Percentiles rank a stretch among this genome's conserved stretches.
Evolutionary conservation across 1,140 invertebrate genomes (phyloP).

Genomic region (Ostrea edulis): DNA sequence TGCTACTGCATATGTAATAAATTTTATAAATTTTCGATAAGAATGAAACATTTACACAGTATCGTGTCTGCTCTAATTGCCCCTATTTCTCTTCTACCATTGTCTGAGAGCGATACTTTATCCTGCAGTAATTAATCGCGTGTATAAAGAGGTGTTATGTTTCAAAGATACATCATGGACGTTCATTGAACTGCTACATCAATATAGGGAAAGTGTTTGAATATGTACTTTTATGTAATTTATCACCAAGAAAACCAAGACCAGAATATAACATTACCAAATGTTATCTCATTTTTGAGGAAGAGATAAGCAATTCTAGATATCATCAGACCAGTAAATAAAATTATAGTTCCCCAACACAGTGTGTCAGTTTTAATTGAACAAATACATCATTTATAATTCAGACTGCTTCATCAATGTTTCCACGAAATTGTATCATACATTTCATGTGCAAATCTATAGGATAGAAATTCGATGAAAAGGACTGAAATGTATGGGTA

Average conservation of each 20-base stretch:
- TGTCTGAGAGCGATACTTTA: not conserved
- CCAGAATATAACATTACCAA: not conserved
- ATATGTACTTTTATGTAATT: not conserved
- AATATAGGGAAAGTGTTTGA: not conserved
- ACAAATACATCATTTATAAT: conserved; percentile 1
- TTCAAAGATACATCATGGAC: not conserved
- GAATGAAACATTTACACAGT: conserved; percentile 19
- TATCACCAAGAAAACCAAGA: not conserved
- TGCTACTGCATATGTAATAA: not conserved
- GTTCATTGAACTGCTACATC: not conserved
- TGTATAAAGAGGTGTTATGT: not conserved
- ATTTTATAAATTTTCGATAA: not conserved
- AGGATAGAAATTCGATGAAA: not conserved
- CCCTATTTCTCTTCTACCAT: not conserved
- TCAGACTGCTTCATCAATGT: not conserved
- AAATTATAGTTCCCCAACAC: not conserved
- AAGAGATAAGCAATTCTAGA: not conserved
- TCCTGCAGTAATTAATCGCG: not conserved
- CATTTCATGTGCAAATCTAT: not conserved
- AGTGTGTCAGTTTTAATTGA: not conserved
- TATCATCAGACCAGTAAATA: not conserved
- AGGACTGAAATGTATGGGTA: not conserved
- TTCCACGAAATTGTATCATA: not conserved
- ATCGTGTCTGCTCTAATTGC: not conserved
- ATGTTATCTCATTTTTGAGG: not conserved